phyloP scores from a whole-genome alignment of 2,797 vertebrate species.

The Typhlichthys eigenmanni region DNA sequence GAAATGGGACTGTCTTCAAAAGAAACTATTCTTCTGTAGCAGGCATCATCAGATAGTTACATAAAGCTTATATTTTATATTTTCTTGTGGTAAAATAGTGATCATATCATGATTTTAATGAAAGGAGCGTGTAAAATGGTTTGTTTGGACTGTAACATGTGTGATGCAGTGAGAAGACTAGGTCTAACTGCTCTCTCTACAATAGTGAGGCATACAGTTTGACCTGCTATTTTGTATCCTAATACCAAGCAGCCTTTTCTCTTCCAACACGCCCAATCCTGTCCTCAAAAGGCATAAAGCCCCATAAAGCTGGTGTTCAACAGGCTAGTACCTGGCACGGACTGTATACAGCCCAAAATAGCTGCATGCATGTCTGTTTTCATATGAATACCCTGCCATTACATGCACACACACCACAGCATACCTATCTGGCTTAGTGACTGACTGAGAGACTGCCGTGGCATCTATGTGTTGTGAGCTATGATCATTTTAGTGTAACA shows the following conservation, averaged over 20 bases:
- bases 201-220: too few species aligned
- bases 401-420: constrained; percentile 27
- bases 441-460: constrained; percentile 28
- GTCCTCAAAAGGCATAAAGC: constrained; percentile 50
- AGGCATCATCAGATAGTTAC: too few species aligned
- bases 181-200: too few species aligned
- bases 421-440: constrained; percentile 54
- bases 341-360: constrained; percentile 60
- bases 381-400: constrained; percentile 35
- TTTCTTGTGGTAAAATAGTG: too few species aligned
- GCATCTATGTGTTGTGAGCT: constrained; percentile 57
- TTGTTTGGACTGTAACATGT: too few species aligned
- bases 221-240: too few species aligned
- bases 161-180: too few species aligned
- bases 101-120: too few species aligned
- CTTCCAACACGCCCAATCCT: constrained; percentile 50
- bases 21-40: too few species aligned
- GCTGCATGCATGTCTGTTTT: constrained; percentile 37
- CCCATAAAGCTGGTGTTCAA: constrained; percentile 50
- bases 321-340: constrained; percentile 40
- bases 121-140: too few species aligned
- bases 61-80: too few species aligned
- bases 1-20: too few species aligned
- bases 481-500: constrained; percentile 54
- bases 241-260: constrained; percentile 21